Base-by-base conservation (phyloP, 2,797 vertebrate genomes). In the Rhinichthys osculus region DNA sequence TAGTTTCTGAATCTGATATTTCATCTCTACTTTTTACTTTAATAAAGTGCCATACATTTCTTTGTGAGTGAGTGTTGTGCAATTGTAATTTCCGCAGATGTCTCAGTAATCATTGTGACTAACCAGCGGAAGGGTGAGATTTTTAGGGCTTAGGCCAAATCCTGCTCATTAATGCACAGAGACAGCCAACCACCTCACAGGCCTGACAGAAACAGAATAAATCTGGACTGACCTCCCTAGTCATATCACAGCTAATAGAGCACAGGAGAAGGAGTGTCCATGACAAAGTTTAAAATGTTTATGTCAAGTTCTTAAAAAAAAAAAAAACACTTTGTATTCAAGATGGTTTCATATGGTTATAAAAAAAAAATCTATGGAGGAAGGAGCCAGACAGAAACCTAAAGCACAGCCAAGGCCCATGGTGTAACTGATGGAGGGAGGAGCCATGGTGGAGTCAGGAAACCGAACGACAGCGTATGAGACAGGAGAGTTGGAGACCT, bases 131-230 rank as follows among this genome's bases (percentile, higher is more conserved):
- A 71, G 78, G 62, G 50, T 74, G 67, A 84, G 78, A 84, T 87
- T 67, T 85, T 84, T 67, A 78, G 50, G 81, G 78, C 84, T 89
- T 83, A 80, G 78, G 64, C 78, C 81, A 84, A 86, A 87, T 86
- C 74, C 87, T 57, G n/a, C 69, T 90, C 84, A 89, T 89, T 89
- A 89, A 87, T 86, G 86, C 89, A 86, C 59, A 83, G 50, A 52
- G 78, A 62, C 81, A 78, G 44, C 79, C 71, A 62, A 72, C 42
- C 42, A 66, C 30, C 84, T 74, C 59, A 19, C 14, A 89, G 83
- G 82, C 74, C 17, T 0, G 7, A 69, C 64, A 38, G 30, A 71
- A 70, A 71, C 9, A n/a, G 66, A 70, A 81, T 52, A 69, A 38
- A 81, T 81, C 44, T 50, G 38, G 13, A 21, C 64, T 69, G 30